Conservation (phyloP, 2,113 vertebrate genomes). For the Amphiprion ocellaris region DNA sequence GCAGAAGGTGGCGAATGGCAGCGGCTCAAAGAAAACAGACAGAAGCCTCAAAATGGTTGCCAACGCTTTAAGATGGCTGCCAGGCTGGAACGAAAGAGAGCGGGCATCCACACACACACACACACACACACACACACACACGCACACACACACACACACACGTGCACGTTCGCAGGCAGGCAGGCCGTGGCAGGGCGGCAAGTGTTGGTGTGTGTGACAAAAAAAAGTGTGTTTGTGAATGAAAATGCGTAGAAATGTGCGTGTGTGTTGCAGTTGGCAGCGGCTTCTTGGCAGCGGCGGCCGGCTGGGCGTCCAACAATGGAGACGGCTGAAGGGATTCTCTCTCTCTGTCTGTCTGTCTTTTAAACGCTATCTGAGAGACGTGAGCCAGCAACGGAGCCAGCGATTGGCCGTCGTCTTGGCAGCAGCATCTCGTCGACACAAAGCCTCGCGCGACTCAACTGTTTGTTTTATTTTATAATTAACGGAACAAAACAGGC, state of each 20-base stretch:
- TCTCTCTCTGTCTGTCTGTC: constrained; percentile 44
- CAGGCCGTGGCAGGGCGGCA: constrained; percentile 8
- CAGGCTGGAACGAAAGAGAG: constrained; percentile 80
- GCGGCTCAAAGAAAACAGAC: constrained; percentile 87
- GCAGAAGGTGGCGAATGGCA: constrained; percentile 84
- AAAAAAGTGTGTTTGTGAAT: constrained; percentile 46
- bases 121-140: constrained; percentile 35
- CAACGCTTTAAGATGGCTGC: constrained; percentile 98
- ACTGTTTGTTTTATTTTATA: constrained; percentile 63
- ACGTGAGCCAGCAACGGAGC: constrained; percentile 63
- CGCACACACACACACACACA: background rate
- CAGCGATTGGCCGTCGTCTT: constrained; percentile 41
- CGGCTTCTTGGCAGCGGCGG: constrained; percentile 88
- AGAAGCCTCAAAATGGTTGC: constrained; percentile 98
- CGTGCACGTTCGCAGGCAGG: background rate
- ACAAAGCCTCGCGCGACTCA: constrained; percentile 61
- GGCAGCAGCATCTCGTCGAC: constrained; percentile 53
- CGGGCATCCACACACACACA: constrained; percentile 5
- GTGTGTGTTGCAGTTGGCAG: constrained; percentile 90
- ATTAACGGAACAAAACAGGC: constrained; percentile 58
- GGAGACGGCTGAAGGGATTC: constrained; percentile 88
- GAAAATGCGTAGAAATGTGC: constrained; percentile 65
- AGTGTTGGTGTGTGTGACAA: constrained; percentile 48
- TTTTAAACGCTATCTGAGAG: constrained; percentile 52
- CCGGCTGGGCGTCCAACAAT: constrained; percentile 93